Conservation (phyloP, 2,888 invertebrate genomes). For the Hemithea aestivaria region DNA sequence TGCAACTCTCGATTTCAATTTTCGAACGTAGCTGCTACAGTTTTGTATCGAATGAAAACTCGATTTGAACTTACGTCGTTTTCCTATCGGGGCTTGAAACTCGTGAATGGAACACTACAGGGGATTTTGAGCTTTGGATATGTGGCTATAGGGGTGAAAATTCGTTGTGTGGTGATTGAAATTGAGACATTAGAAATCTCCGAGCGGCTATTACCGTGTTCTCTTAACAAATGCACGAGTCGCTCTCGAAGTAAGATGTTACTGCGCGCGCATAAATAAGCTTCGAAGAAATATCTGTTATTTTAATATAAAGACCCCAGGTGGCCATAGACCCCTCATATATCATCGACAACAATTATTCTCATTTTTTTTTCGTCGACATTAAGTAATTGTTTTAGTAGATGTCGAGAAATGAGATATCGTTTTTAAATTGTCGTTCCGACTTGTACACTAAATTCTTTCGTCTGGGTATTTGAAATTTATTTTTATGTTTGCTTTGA, state of each 20-base stretch:
- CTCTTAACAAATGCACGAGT: constrained; percentile 75
- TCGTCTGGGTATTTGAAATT: constrained; percentile 40
- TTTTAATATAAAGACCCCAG: constrained; percentile 70
- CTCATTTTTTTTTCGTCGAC: constrained; percentile 78
- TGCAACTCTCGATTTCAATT: constrained; percentile 41
- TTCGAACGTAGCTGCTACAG: constrained; percentile 34
- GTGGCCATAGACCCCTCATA: constrained; percentile 70
- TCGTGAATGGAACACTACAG: constrained; percentile 48
- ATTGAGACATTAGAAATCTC: constrained; percentile 78
- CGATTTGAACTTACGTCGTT: constrained; percentile 41
- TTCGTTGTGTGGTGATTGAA: constrained; percentile 38
- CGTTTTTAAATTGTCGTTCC: constrained; percentile 57
- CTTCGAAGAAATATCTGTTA: constrained; percentile 64
- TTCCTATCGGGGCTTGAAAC: constrained; percentile 29
- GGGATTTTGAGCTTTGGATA: constrained; percentile 34
- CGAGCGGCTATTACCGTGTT: constrained; percentile 74
- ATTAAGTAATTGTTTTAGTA: constrained; percentile 76
- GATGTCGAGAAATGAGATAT: constrained; percentile 56
- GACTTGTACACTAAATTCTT: constrained; percentile 50
- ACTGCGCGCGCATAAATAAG: constrained; percentile 74
- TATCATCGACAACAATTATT: constrained; percentile 76
- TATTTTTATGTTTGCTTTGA: constrained; percentile 12
- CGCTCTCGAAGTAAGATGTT: constrained; percentile 71
- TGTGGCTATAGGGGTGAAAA: constrained; percentile 34
- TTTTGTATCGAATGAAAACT: constrained; percentile 33